Conservation (phyloP, 2,888 invertebrate genomes). For the Malthinus seriepunctatus region DNA sequence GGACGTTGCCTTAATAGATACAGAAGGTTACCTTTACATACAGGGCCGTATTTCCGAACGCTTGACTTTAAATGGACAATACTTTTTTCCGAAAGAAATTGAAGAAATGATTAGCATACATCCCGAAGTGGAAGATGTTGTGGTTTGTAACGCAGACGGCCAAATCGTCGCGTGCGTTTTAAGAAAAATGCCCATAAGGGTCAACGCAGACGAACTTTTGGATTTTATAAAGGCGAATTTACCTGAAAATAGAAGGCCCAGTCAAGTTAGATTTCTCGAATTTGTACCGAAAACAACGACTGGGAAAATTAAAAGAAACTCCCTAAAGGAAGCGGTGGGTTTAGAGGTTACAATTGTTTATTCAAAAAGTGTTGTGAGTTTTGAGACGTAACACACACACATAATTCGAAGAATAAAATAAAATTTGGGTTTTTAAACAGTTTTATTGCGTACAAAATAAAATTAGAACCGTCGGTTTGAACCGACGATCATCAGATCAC, state of each 20-base stretch:
- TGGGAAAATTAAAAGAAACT: slow-evolving; percentile 41
- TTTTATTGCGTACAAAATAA: too few species aligned
- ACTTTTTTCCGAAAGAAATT: slow-evolving; percentile 36
- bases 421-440: neutral
- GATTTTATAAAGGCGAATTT: slow-evolving; percentile 32
- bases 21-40: slow-evolving; percentile 44
- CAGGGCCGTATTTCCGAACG: slow-evolving; percentile 43
- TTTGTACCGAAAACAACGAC: slow-evolving; percentile 43
- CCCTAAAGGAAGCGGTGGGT: slow-evolving; percentile 26
- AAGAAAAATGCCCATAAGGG: slow-evolving; percentile 28
- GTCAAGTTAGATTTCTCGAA: slow-evolving; percentile 40
- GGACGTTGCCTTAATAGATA: slow-evolving; percentile 44
- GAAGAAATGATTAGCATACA: slow-evolving; percentile 44
- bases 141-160: slow-evolving; percentile 35
- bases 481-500: too few species aligned
- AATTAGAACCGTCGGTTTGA: too few species aligned
- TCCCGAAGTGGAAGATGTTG: slow-evolving; percentile 40
- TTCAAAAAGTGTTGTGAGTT: slow-evolving; percentile 17
- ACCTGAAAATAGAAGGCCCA: slow-evolving; percentile 35
- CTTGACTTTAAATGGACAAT: slow-evolving; percentile 30
- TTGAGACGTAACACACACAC: neutral
- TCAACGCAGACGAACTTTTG: slow-evolving; percentile 35
- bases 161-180: slow-evolving; percentile 41
- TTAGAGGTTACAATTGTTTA: slow-evolving; percentile 13
- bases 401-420: too few species aligned